A percentile compares a stretch with the other conserved stretches of the same genome.
Evolutionary conservation across 2,888 invertebrate genomes (phyloP).

Genomic region (Heliconius erato): DNA sequence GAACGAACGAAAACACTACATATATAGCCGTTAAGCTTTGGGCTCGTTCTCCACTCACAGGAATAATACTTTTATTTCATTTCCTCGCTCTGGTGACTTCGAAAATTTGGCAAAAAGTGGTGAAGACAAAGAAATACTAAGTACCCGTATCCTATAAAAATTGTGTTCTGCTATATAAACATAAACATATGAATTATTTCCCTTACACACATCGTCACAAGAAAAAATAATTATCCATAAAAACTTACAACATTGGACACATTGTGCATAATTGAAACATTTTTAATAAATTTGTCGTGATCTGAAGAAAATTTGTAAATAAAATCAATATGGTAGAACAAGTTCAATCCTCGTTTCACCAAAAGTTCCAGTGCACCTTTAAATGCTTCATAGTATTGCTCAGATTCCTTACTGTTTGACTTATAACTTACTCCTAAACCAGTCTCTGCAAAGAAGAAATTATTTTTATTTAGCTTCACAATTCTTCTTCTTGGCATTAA

Average conservation of each 20-base stretch:
- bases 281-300: slow-evolving; percentile 3
- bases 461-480: not conserved
- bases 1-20: too few species aligned
- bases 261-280: slow-evolving; percentile 19
- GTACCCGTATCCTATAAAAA: too few species aligned
- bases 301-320: slow-evolving; percentile 26
- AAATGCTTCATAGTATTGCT: slow-evolving; percentile 23
- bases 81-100: too few species aligned
- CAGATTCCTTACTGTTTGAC: not conserved
- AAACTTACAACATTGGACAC: slow-evolving; percentile 21
- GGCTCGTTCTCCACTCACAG: too few species aligned
- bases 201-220: too few species aligned
- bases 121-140: too few species aligned
- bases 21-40: too few species aligned
- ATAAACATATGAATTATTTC: too few species aligned
- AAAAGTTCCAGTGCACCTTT: slow-evolving; percentile 17
- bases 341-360: slow-evolving; percentile 20
- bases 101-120: too few species aligned
- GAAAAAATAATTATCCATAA: not conserved
- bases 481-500: too few species aligned
- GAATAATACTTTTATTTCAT: too few species aligned
- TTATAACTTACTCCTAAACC: slow-evolving; percentile 19
- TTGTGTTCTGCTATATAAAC: too few species aligned
- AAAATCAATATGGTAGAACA: slow-evolving; percentile 13
- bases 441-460: slow-evolving; percentile 7